phyloP scores from a whole-genome alignment of 1,140 invertebrate species.

The Lineus longissimus region DNA sequence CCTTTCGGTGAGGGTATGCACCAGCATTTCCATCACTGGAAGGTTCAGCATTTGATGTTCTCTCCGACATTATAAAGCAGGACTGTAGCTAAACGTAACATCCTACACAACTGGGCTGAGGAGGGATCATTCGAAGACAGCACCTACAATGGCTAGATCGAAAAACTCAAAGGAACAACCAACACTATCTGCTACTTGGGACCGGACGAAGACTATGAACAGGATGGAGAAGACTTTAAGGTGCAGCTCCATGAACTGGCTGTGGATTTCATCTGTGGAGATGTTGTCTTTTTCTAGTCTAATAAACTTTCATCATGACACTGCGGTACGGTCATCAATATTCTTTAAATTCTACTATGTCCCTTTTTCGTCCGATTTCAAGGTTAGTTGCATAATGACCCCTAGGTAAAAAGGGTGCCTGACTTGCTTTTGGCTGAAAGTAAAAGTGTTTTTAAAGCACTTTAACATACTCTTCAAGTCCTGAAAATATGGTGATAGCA shows the following conservation, averaged over 20 bases:
- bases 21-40: background rate
- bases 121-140: background rate
- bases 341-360: too few species aligned
- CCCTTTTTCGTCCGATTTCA: too few species aligned
- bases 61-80: background rate
- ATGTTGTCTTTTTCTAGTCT: too few species aligned
- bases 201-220: slow-evolving; percentile 9
- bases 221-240: slow-evolving; percentile 14
- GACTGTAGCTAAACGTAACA: background rate
- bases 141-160: slow-evolving; percentile 11
- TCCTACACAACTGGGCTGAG: background rate
- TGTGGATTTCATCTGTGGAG: slow-evolving; percentile 11
- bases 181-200: slow-evolving; percentile 10
- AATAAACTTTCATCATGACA: too few species aligned
- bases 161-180: slow-evolving; percentile 15
- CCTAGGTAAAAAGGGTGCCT: too few species aligned
- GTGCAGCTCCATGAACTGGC: slow-evolving; percentile 11
- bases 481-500: too few species aligned
- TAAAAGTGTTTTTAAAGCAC: too few species aligned
- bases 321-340: too few species aligned
- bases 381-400: too few species aligned
- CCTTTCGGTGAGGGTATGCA: too few species aligned
- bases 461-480: too few species aligned
- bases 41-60: background rate
- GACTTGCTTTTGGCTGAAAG: background rate